Conservation (phyloP, 2,888 invertebrate species). For the Agonum fuliginosum region DNA sequence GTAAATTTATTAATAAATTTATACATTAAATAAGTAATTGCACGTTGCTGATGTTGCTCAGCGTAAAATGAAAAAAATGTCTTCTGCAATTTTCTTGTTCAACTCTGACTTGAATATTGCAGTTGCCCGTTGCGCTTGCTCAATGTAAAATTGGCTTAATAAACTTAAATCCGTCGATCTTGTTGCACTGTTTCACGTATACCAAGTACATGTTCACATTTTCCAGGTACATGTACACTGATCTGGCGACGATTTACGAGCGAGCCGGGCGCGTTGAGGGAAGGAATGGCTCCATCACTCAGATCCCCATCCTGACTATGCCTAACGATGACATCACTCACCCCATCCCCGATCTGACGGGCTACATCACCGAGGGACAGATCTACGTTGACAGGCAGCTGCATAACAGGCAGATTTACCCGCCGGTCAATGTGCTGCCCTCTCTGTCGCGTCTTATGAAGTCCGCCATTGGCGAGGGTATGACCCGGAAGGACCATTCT, state of each 20-base stretch:
- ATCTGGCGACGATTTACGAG: constrained; percentile 99
- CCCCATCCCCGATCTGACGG: constrained; percentile 99
- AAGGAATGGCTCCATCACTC: constrained; percentile 98
- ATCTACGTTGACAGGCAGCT: constrained; percentile 99
- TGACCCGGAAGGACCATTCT: constrained; percentile 99
- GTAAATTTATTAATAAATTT: too few relatives aligned
- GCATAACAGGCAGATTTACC: constrained; percentile 99
- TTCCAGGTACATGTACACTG: constrained; percentile 99
- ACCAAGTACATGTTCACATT: too few relatives aligned
- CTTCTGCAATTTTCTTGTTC: too few relatives aligned
- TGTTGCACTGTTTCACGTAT: too few relatives aligned
- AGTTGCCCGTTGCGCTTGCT: too few relatives aligned
- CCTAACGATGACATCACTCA: constrained; percentile 99
- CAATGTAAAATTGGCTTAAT: too few relatives aligned
- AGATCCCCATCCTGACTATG: constrained; percentile 99
- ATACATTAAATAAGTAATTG: too few relatives aligned
- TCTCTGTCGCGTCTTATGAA: constrained; percentile 99
- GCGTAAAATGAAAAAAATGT: too few relatives aligned
- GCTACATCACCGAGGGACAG: constrained; percentile 99
- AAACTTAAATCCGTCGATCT: too few relatives aligned
- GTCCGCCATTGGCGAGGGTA: constrained; percentile 99
- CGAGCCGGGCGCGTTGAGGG: constrained; percentile 99
- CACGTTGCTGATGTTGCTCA: too few relatives aligned
- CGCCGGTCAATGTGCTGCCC: constrained; percentile 99
- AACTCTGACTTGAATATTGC: too few relatives aligned